These are phyloP conservation scores for Nomada flava DNA, from an alignment of 2,888 invertebrate species.

Conservation along the genomic window DNA sequence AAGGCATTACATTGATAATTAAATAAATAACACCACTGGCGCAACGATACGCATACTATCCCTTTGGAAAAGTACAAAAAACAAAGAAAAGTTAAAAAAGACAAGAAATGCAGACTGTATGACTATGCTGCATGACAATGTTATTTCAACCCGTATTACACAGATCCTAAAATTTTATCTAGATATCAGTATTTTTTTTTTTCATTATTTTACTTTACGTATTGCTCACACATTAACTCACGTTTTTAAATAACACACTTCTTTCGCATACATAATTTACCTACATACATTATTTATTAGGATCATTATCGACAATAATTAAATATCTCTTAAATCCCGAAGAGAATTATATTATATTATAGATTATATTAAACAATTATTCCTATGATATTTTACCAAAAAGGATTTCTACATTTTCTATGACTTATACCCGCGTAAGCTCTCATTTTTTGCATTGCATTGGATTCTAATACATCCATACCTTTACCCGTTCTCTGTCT, in stretches of 20 bases:
- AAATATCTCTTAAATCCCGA: constrained; percentile 57
- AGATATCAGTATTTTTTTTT: constrained; percentile 1
- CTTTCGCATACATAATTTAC: constrained; percentile 59
- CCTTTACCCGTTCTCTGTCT: constrained; percentile 31
- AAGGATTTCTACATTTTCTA: constrained; percentile 58
- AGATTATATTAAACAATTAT: constrained; percentile 60
- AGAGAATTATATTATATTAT: constrained; percentile 64
- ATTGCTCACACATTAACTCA: constrained; percentile 41
- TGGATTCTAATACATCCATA: constrained; percentile 60
- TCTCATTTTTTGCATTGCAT: constrained; percentile 44
- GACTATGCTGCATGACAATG: constrained; percentile 26
- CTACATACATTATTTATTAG: constrained; percentile 58
- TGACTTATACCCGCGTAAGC: constrained; percentile 56
- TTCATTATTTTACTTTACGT: constrained; percentile 25
- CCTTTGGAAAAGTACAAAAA: constrained; percentile 67
- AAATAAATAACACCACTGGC: constrained; percentile 52
- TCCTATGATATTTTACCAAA: constrained; percentile 59
- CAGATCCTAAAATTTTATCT: constrained; percentile 15
- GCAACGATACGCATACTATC: constrained; percentile 9
- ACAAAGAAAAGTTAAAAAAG: constrained; percentile 52
- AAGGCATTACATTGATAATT: constrained; percentile 44
- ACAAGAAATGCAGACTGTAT: constrained; percentile 51
- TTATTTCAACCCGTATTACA: constrained; percentile 14
- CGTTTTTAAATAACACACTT: constrained; percentile 61
- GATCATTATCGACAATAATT: constrained; percentile 60